Conservation (phyloP, 2,797 vertebrate genomes). For the Falco novaeseelandiae region DNA sequence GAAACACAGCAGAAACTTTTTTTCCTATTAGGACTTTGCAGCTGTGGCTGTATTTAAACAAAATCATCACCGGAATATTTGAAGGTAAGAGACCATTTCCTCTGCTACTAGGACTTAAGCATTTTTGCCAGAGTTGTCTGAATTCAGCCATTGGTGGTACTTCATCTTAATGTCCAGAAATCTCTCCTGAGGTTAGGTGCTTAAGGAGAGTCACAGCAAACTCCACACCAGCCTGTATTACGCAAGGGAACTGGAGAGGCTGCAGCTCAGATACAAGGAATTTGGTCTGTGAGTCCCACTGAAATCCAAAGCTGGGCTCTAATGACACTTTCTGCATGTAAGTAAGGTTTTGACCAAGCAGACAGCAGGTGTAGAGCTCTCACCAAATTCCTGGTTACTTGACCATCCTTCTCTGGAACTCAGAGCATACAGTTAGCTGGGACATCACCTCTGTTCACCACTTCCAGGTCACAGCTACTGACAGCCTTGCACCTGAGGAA, state of each 20-base stretch:
- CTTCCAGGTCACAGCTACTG: neutral
- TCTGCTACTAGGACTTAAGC: neutral
- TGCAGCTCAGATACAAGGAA: neutral
- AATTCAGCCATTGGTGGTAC: neutral
- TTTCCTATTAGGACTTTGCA: neutral
- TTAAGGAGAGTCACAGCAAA: neutral
- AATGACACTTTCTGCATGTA: neutral
- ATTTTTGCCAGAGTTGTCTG: neutral
- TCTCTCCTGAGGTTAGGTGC: neutral
- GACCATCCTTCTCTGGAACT: neutral
- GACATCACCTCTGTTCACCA: neutral
- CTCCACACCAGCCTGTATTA: neutral
- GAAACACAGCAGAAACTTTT: neutral
- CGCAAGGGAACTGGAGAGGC: neutral
- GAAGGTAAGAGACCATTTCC: neutral
- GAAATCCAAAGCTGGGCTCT: neutral
- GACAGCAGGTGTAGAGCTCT: neutral
- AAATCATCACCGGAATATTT: neutral
- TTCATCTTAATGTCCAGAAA: neutral
- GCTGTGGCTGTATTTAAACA: neutral
- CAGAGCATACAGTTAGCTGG: neutral
- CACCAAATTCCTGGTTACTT: neutral
- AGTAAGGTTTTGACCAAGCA: neutral
- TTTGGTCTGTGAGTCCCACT: neutral
- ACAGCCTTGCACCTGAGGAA: neutral